Conservation (phyloP, 2,113 vertebrate genomes). For the Synchiropus splendidus region DNA sequence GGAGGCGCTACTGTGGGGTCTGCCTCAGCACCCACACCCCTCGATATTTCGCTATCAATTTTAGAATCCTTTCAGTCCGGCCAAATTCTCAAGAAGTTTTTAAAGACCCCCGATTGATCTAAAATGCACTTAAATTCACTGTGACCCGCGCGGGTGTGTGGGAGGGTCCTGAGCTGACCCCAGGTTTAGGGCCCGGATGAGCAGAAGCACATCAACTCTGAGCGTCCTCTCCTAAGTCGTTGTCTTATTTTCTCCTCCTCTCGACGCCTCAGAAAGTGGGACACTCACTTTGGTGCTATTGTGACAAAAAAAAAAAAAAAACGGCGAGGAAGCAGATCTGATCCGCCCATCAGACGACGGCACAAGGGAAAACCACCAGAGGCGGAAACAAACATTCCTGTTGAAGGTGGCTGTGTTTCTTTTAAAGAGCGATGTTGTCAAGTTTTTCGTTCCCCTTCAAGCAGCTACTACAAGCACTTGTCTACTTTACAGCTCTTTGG, state of each 20-base stretch:
- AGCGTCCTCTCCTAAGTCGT: slow-evolving; percentile 6
- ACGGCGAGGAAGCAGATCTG: slow-evolving; percentile 34
- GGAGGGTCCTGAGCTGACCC: slow-evolving; percentile 24
- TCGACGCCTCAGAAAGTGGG: slow-evolving; percentile 25
- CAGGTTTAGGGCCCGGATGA: slow-evolving; percentile 9
- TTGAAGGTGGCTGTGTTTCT: slow-evolving; percentile 35
- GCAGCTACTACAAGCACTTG: slow-evolving; percentile 52
- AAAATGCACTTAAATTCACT: slow-evolving; percentile 41
- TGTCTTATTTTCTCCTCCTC: slow-evolving; percentile 13
- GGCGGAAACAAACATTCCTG: slow-evolving; percentile 36
- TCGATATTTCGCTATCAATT: slow-evolving; percentile 10
- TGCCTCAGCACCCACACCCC: slow-evolving; percentile 18
- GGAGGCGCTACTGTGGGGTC: slow-evolving; percentile 12
- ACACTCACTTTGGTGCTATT: slow-evolving; percentile 65
- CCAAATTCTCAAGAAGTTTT: slow-evolving; percentile 15
- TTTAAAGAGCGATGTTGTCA: too few relatives aligned
- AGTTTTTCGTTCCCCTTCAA: slow-evolving; percentile 23
- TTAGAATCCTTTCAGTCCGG: too few relatives aligned
- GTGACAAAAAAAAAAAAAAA: slow-evolving; percentile 33
- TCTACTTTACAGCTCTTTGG: slow-evolving; percentile 47
- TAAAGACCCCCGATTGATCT: slow-evolving; percentile 25
- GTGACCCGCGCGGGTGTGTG: too few relatives aligned
- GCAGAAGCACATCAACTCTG: slow-evolving; percentile 15
- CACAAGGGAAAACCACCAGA: slow-evolving; percentile 22
- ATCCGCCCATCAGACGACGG: slow-evolving; percentile 20